Evolutionary conservation across 2,113 vertebrate species (phyloP), one percentile per base, ranked within the genome.

Genomic region (Pionites leucogaster): DNA sequence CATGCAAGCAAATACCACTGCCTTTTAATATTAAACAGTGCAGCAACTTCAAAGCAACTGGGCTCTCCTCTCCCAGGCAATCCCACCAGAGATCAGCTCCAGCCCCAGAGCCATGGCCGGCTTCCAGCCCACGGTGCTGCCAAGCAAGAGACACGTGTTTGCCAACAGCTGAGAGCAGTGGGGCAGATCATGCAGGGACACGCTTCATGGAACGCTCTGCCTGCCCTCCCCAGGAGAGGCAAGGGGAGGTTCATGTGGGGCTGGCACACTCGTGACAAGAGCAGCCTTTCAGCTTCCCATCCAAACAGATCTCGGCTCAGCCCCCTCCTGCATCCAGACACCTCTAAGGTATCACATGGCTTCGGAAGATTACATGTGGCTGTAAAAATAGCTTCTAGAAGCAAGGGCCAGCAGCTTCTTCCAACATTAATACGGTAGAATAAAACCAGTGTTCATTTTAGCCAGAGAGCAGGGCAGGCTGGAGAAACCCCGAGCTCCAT

Each of bases 1-100:
- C 95, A 87, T 53, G 91, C 95, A 95, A 89, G 92, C 80, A 70
- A 97, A 93, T 65, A 76, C 93, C 62, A 8, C 88, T 69, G 95
- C 39, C 94, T 97, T 89, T 95, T 83, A 86, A 94, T 76, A 90
- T 76, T 88, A 84, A 96, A 86, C 95, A 84, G 90, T 1, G 0
- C 35, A 83, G 88, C 55, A 35, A 81, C 95, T 96, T 96, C 95
- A 96, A 95, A 96, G 92, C 72, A 46, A 8, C 29, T 2, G 65
- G 63, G 92, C 52, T 92, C 74, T 95, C 42, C 80, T 94, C 88
- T 94, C 90, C 88, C 69, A 24, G 52, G 69, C 83, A 60, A 63
- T 52, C 93, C 95, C 95, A 96, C 82, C 90, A 57, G 88, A 83
- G 92, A 64, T 63, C 67, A 52, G 92, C 93, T 75, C 92, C 86